These are phyloP conservation scores for Rousettus madagascariensis DNA, from an alignment of 2,797 vertebrate species.

Conservation along the genomic window DNA sequence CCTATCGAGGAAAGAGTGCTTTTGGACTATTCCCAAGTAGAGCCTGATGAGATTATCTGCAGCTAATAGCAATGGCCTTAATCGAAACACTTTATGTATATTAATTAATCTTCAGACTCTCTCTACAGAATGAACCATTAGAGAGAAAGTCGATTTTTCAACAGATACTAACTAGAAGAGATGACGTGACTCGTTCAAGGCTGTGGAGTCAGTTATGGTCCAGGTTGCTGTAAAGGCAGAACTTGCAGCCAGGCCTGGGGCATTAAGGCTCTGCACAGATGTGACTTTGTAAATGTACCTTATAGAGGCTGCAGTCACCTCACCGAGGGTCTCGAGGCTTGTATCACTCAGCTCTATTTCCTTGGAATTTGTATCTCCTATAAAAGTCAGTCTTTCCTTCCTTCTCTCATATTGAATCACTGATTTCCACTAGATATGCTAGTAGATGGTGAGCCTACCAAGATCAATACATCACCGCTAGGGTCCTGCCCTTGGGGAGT, in stretches of 20 bases:
- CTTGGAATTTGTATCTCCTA: not conserved
- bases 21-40: constrained; percentile 63
- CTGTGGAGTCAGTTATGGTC: not conserved
- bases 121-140: not conserved
- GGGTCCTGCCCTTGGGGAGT: not conserved
- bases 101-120: constrained; percentile 59
- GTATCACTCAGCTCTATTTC: not conserved
- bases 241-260: not conserved
- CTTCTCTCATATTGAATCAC: not conserved
- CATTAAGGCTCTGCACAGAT: not conserved
- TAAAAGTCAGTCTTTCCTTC: not conserved
- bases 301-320: too few species aligned
- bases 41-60: not conserved
- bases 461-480: not conserved
- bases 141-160: constrained; percentile 52
- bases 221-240: not conserved
- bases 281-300: not conserved
- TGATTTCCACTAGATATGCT: not conserved
- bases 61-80: constrained; percentile 57
- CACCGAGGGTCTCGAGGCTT: not conserved
- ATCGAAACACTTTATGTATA: constrained; percentile 39
- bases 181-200: not conserved
- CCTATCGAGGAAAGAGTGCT: constrained; percentile 33
- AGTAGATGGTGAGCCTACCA: not conserved
- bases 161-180: not conserved